Conservation (phyloP, 2,113 vertebrate genomes). For the Oceanites oceanicus region DNA sequence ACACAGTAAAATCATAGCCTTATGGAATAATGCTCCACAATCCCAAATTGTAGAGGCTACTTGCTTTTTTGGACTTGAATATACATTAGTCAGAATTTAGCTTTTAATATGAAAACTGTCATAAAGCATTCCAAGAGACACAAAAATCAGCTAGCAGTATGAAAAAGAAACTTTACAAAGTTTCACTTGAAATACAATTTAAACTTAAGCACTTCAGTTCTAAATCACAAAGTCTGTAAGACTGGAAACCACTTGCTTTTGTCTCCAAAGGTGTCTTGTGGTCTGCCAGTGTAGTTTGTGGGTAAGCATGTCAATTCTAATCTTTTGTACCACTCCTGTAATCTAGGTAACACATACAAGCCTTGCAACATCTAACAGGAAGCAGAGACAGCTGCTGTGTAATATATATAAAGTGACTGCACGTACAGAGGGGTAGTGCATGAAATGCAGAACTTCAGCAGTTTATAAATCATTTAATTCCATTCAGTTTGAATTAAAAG, state of each 20-base stretch:
- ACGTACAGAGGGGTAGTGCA: background rate
- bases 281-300: slow-evolving; percentile 59
- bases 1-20: background rate
- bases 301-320: slow-evolving; percentile 61
- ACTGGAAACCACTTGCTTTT: slow-evolving; percentile 64
- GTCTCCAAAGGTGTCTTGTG: slow-evolving; percentile 59
- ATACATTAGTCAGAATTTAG: background rate
- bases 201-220: background rate
- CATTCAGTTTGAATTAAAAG: slow-evolving; percentile 29
- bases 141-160: background rate
- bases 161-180: background rate
- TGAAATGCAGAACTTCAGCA: slow-evolving; percentile 16
- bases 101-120: background rate
- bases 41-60: background rate
- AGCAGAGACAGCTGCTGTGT: slow-evolving; percentile 55
- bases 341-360: slow-evolving; percentile 67
- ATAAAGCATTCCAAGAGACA: background rate
- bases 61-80: background rate
- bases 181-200: background rate
- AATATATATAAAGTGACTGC: slow-evolving; percentile 22
- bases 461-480: slow-evolving; percentile 65
- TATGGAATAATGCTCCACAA: background rate
- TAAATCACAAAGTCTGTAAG: slow-evolving; percentile 56
- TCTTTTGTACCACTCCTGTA: slow-evolving; percentile 66
- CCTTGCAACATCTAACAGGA: slow-evolving; percentile 71